Evolutionary conservation across 2,797 vertebrate genomes (phyloP), one percentile per base, ranked within the genome.

Genomic region (Cryptoprocta ferox): DNA sequence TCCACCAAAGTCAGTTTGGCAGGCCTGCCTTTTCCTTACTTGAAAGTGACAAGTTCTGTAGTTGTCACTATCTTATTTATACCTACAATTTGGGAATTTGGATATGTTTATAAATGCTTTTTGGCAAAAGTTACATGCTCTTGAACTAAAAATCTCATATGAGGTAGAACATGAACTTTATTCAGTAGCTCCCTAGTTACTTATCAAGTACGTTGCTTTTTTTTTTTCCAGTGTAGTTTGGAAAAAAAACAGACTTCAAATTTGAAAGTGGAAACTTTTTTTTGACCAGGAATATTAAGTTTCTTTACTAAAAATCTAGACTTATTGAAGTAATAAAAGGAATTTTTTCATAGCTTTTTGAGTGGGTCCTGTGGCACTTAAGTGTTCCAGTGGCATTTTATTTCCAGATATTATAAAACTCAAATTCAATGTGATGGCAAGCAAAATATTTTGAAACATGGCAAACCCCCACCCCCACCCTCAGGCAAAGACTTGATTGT

Each of bases 401-500:
- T 96, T 97, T 94, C 61, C 71, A 93, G 68, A 91, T 97, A 93
- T 78, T 96, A 89, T 79, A 93, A 94, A 96, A 94, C 53, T 89
- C 68, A 91, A 84, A 86, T 90, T 98, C 93, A 59, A 35, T 96
- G 85, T 97, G 84, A 97, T 97, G 84, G 91, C 68, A 82, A 97
- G 88, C n/a, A 96, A 97, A 98, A 87, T 66, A 56, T 87, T 97
- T 97, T 91, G 89, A 94, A 89, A 95, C 30, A 76, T 96, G 70
- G 79, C 73, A 93, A 97, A 61, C 68, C 82, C 24, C 50, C 9
- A n/a, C 35, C 75, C 83, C 45, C 59, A 50, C 61, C 93, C 78
- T 80, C 35, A 92, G 76, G 89, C 82, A 95, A 94, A 96, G 75
- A 75, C 95, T 97, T 97, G 79, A 96, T 97, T 97, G 88, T 96